phyloP scores from a whole-genome alignment of 2,888 invertebrate species.

The Hypolimnas misippus region DNA sequence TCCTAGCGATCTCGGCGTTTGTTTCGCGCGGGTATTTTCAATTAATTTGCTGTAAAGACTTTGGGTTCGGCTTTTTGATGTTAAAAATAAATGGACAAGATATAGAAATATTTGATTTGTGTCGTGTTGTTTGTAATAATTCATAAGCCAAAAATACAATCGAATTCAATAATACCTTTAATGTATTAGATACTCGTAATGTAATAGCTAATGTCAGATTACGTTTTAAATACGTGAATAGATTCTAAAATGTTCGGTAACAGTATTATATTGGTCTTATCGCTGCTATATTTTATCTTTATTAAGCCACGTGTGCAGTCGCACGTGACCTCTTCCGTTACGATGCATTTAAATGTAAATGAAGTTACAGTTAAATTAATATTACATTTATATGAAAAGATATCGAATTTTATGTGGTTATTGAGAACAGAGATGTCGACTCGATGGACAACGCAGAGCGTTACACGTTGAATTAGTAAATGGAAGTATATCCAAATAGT shows the following conservation, averaged over 20 bases:
- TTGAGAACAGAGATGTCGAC: too few relatives aligned
- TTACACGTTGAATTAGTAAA: too few relatives aligned
- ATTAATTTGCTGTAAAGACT: neutral
- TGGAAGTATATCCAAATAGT: too few relatives aligned
- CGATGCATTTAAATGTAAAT: slow-evolving; percentile 22
- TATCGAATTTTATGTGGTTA: neutral
- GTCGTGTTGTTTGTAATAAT: too few relatives aligned
- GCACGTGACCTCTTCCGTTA: slow-evolving; percentile 22
- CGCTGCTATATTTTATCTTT: neutral
- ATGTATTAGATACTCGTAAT: neutral
- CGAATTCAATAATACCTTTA: neutral
- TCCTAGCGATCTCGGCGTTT: neutral
- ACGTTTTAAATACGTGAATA: neutral
- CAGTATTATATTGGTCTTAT: slow-evolving; percentile 6
- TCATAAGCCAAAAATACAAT: too few relatives aligned
- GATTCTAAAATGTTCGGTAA: slow-evolving; percentile 6
- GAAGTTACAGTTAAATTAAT: slow-evolving; percentile 1
- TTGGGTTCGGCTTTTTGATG: neutral
- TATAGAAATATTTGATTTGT: neutral
- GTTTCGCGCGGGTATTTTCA: neutral
- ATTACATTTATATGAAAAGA: neutral
- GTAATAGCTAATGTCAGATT: neutral
- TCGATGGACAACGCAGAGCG: too few relatives aligned
- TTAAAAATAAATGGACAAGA: neutral
- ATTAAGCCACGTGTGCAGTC: slow-evolving; percentile 19